Percentiles rank a stretch among this genome's conserved stretches.
Conservation (phyloP, 2,888 invertebrate genomes). For the Synanthedon vespiformis region DNA sequence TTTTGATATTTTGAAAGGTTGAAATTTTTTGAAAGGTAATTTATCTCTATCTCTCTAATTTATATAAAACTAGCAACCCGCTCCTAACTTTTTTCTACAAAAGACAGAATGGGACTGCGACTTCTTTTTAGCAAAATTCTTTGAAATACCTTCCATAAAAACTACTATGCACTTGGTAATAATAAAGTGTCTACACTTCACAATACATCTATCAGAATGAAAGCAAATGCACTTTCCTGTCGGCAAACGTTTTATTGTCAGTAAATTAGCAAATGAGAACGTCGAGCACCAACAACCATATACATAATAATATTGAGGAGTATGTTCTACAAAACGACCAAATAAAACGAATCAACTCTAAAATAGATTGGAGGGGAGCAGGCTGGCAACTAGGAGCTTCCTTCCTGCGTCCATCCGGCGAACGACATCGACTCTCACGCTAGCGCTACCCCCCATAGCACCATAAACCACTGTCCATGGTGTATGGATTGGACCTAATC, state of each 20-base stretch:
- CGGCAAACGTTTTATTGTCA: neutral
- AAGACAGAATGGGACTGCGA: too few relatives aligned
- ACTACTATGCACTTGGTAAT: too few relatives aligned
- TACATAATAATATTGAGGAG: conserved; percentile 15
- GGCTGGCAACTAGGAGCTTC: conserved; percentile 66
- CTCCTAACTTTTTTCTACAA: too few relatives aligned
- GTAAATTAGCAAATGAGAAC: neutral
- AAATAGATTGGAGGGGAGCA: conserved; percentile 66
- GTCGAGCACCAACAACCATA: neutral
- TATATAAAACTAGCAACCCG: too few relatives aligned
- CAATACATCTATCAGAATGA: too few relatives aligned
- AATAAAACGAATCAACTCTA: conserved; percentile 50
- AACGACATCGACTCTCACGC: conserved; percentile 65
- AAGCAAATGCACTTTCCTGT: neutral
- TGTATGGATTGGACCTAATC: conserved; percentile 4
- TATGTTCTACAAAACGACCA: conserved; percentile 32
- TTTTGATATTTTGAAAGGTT: too few relatives aligned
- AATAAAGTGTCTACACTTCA: too few relatives aligned
- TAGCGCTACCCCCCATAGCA: conserved; percentile 48
- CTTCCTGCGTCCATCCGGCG: conserved; percentile 68
- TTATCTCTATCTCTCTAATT: too few relatives aligned
- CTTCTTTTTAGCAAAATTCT: too few relatives aligned
- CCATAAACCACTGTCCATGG: conserved; percentile 10
- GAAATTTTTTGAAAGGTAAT: too few relatives aligned
- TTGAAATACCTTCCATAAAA: too few relatives aligned